Evolutionary conservation across 2,113 vertebrate genomes (phyloP).

Genomic region (Gasterosteus aculeatus): DNA sequence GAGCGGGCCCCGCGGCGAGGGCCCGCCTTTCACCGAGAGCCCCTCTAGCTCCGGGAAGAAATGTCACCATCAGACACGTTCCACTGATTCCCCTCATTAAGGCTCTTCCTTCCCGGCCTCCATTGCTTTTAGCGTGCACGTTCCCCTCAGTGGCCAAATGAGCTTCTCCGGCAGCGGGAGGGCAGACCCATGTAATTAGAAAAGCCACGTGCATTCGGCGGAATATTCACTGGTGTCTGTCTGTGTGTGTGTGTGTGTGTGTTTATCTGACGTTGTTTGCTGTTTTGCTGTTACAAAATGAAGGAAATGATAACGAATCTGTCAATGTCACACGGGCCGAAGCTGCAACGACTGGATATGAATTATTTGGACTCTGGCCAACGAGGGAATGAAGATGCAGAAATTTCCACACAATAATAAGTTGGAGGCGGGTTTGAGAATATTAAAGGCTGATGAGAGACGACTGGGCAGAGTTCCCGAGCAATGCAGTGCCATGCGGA

Average conservation of each 20-base stretch:
- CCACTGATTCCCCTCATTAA: slow-evolving; percentile 75
- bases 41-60: slow-evolving; percentile 64
- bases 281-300: slow-evolving; percentile 35
- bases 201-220: slow-evolving; percentile 46
- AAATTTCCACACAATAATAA: slow-evolving; percentile 23
- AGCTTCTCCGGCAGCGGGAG: slow-evolving; percentile 56
- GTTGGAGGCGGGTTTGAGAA: slow-evolving; percentile 23
- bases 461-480: slow-evolving; percentile 24
- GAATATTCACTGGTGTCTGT: slow-evolving; percentile 25
- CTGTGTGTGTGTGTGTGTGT: slow-evolving; percentile 2
- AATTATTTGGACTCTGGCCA: slow-evolving; percentile 30
- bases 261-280: neutral
- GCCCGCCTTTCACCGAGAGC: slow-evolving; percentile 48
- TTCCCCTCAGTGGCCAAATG: slow-evolving; percentile 55
- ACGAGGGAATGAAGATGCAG: slow-evolving; percentile 1
- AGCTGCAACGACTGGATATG: slow-evolving; percentile 9
- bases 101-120: slow-evolving; percentile 59
- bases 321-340: slow-evolving; percentile 25
- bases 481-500: neutral
- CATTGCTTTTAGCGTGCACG: slow-evolving; percentile 44
- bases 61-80: slow-evolving; percentile 75
- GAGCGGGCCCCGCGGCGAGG: slow-evolving; percentile 45
- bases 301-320: slow-evolving; percentile 44
- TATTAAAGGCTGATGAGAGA: slow-evolving; percentile 51
- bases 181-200: slow-evolving; percentile 64